These are phyloP conservation scores for Pseudococcus longispinus DNA, from an alignment of 2,888 invertebrate genomes.

Conservation along the genomic window DNA sequence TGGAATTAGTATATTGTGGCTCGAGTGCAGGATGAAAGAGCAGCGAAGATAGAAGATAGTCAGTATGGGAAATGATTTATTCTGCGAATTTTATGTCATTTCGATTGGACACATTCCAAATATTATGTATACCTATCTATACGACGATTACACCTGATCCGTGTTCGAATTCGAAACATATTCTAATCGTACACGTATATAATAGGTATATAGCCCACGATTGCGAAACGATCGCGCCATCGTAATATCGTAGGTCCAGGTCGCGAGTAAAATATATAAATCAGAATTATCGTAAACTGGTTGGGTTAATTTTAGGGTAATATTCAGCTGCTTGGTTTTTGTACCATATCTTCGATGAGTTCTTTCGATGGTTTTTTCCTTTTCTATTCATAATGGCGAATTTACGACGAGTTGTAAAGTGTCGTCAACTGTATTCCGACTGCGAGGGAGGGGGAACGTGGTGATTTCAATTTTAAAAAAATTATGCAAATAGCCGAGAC, in stretches of 20 bases:
- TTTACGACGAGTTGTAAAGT: background rate
- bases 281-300: constrained; percentile 39
- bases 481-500: background rate
- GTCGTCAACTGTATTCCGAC: background rate
- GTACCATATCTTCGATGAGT: background rate
- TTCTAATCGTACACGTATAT: background rate
- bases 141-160: constrained; percentile 29
- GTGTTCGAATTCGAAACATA: background rate
- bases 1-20: constrained; percentile 16
- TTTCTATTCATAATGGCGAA: background rate
- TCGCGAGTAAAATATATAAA: constrained; percentile 30
- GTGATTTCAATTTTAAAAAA: background rate
- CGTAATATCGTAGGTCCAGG: background rate
- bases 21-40: background rate
- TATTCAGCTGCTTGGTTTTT: background rate
- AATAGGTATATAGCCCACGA: background rate
- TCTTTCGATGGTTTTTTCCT: background rate
- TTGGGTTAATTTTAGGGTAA: background rate
- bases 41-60: background rate
- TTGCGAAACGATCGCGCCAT: background rate
- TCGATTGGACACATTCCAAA: constrained; percentile 41
- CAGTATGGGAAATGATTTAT: constrained; percentile 40
- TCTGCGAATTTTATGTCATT: constrained; percentile 41
- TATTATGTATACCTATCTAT: background rate
- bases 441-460: background rate